Conservation (phyloP, 35 echinoderm and acorn worm genomes). For the Ptychodera flava region DNA sequence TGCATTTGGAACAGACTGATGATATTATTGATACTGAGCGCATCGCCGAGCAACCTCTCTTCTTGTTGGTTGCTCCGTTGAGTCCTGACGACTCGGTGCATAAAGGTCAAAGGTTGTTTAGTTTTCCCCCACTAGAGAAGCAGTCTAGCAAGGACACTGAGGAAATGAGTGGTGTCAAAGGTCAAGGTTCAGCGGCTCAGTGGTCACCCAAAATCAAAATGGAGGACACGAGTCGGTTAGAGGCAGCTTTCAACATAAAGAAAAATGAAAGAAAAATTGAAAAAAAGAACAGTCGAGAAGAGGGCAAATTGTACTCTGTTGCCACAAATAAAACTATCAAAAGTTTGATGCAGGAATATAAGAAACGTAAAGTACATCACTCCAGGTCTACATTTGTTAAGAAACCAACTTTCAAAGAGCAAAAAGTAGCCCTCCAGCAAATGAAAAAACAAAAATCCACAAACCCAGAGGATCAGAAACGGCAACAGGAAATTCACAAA, state of each 20-base stretch:
- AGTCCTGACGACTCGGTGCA: slow-evolving; percentile 21
- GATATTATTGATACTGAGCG: slow-evolving; percentile 24
- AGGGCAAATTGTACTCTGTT: slow-evolving; percentile 68
- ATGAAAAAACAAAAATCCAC: slow-evolving; percentile 30
- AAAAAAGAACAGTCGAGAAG: slow-evolving; percentile 34
- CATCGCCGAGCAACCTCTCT: slow-evolving; percentile 59
- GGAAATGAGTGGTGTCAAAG: slow-evolving; percentile 16
- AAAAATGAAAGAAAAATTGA: slow-evolving; percentile 20
- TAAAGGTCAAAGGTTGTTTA: background rate
- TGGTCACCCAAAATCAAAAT: slow-evolving; percentile 93
- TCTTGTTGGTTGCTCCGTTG: slow-evolving; percentile 84
- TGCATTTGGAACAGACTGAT: slow-evolving; percentile 39
- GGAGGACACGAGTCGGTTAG: slow-evolving; percentile 31
- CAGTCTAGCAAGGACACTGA: background rate
- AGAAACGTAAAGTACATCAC: slow-evolving; percentile 86
- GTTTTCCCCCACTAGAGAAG: slow-evolving; percentile 16
- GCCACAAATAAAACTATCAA: slow-evolving; percentile 96
- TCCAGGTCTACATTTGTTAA: slow-evolving; percentile 91
- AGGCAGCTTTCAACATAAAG: slow-evolving; percentile 56
- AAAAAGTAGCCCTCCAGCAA: slow-evolving; percentile 56
- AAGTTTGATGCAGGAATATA: slow-evolving; percentile 99
- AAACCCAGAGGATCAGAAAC: slow-evolving; percentile 56
- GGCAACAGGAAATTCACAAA: slow-evolving; percentile 71
- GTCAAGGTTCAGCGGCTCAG: slow-evolving; percentile 71
- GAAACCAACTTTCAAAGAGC: slow-evolving; percentile 93